Percentiles rank a stretch among this genome's conserved stretches.
phyloP scores from a whole-genome alignment of 2,113 vertebrate species.

The Gasterosteus aculeatus region DNA sequence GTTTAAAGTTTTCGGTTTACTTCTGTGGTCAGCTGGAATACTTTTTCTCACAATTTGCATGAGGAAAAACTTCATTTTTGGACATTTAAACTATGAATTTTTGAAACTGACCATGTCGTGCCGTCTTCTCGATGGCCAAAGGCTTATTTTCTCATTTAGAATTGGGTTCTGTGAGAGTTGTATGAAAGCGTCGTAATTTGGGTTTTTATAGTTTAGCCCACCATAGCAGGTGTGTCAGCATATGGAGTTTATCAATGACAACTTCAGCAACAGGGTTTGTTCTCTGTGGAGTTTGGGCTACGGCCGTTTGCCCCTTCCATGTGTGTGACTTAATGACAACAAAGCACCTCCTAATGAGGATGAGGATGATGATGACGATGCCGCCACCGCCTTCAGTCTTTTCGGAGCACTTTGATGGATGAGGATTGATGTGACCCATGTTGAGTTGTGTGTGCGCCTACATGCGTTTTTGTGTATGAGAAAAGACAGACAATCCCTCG shows the following conservation, averaged over 20 bases:
- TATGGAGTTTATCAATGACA: background rate
- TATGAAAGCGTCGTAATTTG: background rate
- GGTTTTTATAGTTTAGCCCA: background rate
- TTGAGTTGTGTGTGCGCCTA: slow-evolving; percentile 52
- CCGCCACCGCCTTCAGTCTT: slow-evolving; percentile 25
- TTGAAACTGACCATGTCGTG: background rate
- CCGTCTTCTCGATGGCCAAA: background rate
- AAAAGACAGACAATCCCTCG: slow-evolving; percentile 62
- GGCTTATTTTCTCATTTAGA: background rate
- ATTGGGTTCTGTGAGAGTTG: background rate
- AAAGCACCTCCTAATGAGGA: slow-evolving; percentile 57
- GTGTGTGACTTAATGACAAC: slow-evolving; percentile 49
- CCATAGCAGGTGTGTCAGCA: background rate
- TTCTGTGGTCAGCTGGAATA: slow-evolving; percentile 8
- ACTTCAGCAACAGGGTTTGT: slow-evolving; percentile 4
- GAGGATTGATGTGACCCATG: slow-evolving; percentile 69
- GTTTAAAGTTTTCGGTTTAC: background rate
- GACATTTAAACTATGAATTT: background rate
- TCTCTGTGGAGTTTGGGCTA: background rate
- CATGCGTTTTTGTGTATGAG: slow-evolving; percentile 55
- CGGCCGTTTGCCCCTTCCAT: slow-evolving; percentile 1
- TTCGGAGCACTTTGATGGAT: slow-evolving; percentile 66
- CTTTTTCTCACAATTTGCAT: background rate
- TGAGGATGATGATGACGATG: slow-evolving; percentile 36
- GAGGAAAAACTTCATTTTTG: background rate